A percentile compares a stretch with the other conserved stretches of the same genome.
phyloP scores from a whole-genome alignment of 2,797 vertebrate species.

The Sebastes cheni region DNA sequence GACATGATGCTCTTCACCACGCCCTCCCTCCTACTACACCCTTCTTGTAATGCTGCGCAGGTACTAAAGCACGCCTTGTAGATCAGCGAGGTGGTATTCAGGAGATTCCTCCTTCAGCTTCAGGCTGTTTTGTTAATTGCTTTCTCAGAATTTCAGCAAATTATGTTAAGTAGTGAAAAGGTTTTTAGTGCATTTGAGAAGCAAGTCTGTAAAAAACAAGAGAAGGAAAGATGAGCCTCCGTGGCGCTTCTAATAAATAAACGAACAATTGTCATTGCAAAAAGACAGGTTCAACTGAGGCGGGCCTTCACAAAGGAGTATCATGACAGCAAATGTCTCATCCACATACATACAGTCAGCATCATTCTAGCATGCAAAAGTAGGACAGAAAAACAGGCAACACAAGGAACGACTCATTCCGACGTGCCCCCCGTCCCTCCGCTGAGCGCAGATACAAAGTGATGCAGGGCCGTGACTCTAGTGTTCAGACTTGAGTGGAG shows the following conservation, averaged over 20 bases:
- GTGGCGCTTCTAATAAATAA: slow-evolving; percentile 40
- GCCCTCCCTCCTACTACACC: not conserved
- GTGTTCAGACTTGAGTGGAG: slow-evolving; percentile 54
- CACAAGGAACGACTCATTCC: slow-evolving; percentile 41
- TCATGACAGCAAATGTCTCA: slow-evolving; percentile 38
- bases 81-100: not conserved
- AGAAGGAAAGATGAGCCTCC: slow-evolving; percentile 2
- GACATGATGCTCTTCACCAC: not conserved
- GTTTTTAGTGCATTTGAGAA: slow-evolving; percentile 48
- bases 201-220: not conserved
- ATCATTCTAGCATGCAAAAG: slow-evolving; percentile 65
- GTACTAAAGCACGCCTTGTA: not conserved
- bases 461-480: slow-evolving; percentile 38
- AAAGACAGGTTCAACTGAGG: slow-evolving; percentile 22
- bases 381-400: slow-evolving; percentile 53
- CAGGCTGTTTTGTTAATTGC: slow-evolving; percentile 23
- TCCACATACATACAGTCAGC: slow-evolving; percentile 36
- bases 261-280: slow-evolving; percentile 20
- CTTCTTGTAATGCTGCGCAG: slow-evolving; percentile 26
- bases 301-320: slow-evolving; percentile 32
- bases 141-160: slow-evolving; percentile 12
- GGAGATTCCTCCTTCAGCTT: not conserved
- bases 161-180: slow-evolving; percentile 15
- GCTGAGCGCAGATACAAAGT: slow-evolving; percentile 20
- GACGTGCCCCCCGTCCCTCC: slow-evolving; percentile 1